Conservation (phyloP, 2,888 invertebrate species). For the Terebella lapidaria region DNA sequence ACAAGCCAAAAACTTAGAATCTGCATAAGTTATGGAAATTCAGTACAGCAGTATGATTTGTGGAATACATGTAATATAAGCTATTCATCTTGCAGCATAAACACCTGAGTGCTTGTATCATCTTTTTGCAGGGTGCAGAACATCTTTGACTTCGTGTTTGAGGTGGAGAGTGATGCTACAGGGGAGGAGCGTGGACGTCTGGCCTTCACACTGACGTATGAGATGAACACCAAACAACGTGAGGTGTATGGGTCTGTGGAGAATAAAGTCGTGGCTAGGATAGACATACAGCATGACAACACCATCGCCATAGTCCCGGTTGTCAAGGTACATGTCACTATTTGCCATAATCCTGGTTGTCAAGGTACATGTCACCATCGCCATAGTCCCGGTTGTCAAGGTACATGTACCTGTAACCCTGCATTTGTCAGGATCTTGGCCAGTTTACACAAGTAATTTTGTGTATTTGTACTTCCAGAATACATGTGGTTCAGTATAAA, state of each 20-base stretch:
- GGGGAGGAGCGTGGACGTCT: slow-evolving; percentile 72
- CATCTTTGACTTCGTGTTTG: slow-evolving; percentile 85
- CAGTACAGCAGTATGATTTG: too few species aligned
- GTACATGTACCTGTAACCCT: too few species aligned
- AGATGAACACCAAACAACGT: slow-evolving; percentile 44
- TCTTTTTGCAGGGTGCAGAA: slow-evolving; percentile 63
- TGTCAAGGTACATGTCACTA: slow-evolving; percentile 73
- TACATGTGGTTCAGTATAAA: too few species aligned
- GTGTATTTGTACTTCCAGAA: too few species aligned
- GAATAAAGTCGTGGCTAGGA: slow-evolving; percentile 21
- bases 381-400: slow-evolving; percentile 82
- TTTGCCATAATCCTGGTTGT: slow-evolving; percentile 74
- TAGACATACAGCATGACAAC: slow-evolving; percentile 28
- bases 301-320: slow-evolving; percentile 67
- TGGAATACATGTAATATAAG: too few species aligned
- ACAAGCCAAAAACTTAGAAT: too few species aligned
- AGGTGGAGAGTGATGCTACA: slow-evolving; percentile 75
- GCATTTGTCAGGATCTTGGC: too few species aligned
- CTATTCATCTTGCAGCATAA: too few species aligned
- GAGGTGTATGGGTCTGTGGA: slow-evolving; percentile 21
- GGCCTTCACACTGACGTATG: slow-evolving; percentile 78
- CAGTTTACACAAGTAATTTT: too few species aligned
- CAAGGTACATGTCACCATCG: slow-evolving; percentile 67
- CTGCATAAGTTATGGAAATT: too few species aligned
- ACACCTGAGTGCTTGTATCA: too few species aligned